Percentiles rank a stretch among this genome's conserved stretches.
Conservation (phyloP, 2,797 vertebrate genomes). For the Triplophysa bombifrons region DNA sequence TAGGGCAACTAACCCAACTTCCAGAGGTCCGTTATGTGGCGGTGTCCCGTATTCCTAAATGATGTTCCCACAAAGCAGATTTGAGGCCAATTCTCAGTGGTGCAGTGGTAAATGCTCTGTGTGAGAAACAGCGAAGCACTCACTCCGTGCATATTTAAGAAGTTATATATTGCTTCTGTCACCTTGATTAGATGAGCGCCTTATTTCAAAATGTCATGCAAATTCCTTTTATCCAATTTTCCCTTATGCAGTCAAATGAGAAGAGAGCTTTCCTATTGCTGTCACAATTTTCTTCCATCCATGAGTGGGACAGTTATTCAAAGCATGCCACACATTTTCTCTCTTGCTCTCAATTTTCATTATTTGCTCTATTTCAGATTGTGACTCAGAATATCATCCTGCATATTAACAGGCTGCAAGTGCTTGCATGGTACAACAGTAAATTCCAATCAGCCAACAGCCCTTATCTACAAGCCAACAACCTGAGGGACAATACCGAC, state of each 20-base stretch:
- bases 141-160: conserved; percentile 32
- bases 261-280: conserved; percentile 30
- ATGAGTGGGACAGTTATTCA: conserved; percentile 47
- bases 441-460: conserved; percentile 54
- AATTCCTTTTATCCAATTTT: conserved; percentile 47
- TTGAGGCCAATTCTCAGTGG: conserved; percentile 7
- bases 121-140: conserved; percentile 20
- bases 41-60: not conserved
- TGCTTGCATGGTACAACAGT: conserved; percentile 47
- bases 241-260: conserved; percentile 39
- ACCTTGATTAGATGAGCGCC: conserved; percentile 40
- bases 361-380: conserved; percentile 62
- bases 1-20: not conserved
- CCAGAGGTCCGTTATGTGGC: not conserved
- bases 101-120: conserved; percentile 17
- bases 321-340: conserved; percentile 43
- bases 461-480: conserved; percentile 52
- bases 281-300: conserved; percentile 31
- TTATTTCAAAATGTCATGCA: conserved; percentile 47
- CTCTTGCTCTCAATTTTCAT: conserved; percentile 49
- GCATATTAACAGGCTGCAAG: conserved; percentile 54
- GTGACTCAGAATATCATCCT: conserved; percentile 49
- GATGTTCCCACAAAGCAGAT: conserved; percentile 30
- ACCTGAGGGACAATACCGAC: conserved; percentile 45
- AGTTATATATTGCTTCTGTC: conserved; percentile 31